These are phyloP conservation scores for Gymnothorax reevesii DNA, from an alignment of 2,797 vertebrate genomes.

Conservation along the genomic window DNA sequence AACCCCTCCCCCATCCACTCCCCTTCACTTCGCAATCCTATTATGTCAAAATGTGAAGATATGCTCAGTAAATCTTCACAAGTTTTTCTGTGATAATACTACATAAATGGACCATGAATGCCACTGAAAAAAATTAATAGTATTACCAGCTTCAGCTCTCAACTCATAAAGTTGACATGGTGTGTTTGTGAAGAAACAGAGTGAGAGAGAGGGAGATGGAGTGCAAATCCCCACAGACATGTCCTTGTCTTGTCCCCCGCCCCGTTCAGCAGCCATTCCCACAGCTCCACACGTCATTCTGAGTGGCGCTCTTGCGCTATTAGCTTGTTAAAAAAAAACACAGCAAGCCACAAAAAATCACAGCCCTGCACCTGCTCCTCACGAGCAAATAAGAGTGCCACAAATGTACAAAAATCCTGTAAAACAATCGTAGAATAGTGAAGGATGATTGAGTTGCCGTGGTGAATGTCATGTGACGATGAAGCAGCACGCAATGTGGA, in stretches of 20 bases:
- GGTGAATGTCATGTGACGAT: too few relatives aligned
- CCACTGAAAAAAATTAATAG: not conserved
- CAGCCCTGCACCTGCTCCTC: too few relatives aligned
- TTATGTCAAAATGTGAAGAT: not conserved
- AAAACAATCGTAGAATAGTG: too few relatives aligned
- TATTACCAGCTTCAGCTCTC: not conserved
- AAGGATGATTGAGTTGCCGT: too few relatives aligned
- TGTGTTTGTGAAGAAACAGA: not conserved
- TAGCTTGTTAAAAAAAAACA: too few relatives aligned
- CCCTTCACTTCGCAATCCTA: not conserved
- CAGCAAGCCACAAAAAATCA: too few relatives aligned
- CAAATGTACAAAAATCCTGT: too few relatives aligned
- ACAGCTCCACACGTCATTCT: too few relatives aligned
- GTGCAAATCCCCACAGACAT: not conserved
- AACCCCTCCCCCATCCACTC: conserved; percentile 36
- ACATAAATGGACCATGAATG: not conserved
- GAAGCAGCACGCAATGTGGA: too few relatives aligned
- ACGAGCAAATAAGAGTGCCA: too few relatives aligned
- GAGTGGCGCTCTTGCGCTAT: too few relatives aligned
- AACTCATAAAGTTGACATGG: not conserved
- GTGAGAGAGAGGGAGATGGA: not conserved
- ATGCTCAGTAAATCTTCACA: conserved; percentile 35
- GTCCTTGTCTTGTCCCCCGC: not conserved
- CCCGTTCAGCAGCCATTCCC: too few relatives aligned
- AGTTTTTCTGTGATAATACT: conserved; percentile 9